Conservation (phyloP, 1,140 invertebrate genomes). For the Drosophila bipectinata region DNA sequence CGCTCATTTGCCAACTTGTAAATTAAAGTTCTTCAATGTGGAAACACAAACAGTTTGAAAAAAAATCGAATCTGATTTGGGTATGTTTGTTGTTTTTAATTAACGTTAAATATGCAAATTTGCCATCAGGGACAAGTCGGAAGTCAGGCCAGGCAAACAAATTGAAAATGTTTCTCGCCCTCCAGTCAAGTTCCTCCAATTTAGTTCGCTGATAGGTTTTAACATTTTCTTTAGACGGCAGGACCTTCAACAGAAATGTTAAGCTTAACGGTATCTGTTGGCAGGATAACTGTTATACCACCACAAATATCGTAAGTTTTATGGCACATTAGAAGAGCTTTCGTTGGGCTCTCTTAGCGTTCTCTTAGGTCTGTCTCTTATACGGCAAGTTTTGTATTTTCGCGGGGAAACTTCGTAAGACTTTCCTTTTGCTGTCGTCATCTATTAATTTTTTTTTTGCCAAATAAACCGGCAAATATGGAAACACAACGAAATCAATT, state of each 20-base stretch:
- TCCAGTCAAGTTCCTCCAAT: background rate
- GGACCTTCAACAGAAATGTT: conserved; percentile 21
- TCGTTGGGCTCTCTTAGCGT: background rate
- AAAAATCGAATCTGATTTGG: conserved; percentile 49
- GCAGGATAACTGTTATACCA: conserved; percentile 18
- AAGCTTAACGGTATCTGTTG: background rate
- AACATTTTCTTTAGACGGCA: background rate
- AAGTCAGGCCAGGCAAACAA: conserved; percentile 37
- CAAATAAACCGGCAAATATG: conserved; percentile 46
- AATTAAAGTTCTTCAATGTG: conserved; percentile 53
- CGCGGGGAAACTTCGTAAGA: conserved; percentile 1
- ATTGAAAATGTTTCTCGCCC: conserved; percentile 31
- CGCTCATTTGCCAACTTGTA: conserved; percentile 30
- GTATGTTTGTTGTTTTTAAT: conserved; percentile 51
- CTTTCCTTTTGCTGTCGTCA: conserved; percentile 26
- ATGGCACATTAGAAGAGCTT: conserved; percentile 33
- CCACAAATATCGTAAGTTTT: conserved; percentile 20
- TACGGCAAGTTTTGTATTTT: conserved; percentile 19
- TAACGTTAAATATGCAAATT: conserved; percentile 66
- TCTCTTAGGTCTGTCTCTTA: conserved; percentile 25
- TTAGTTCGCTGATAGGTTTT: conserved; percentile 5
- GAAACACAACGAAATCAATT: conserved; percentile 51
- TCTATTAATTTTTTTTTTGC: conserved; percentile 40
- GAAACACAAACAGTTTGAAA: conserved; percentile 9
- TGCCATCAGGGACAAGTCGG: conserved; percentile 25